phyloP scores from a whole-genome alignment of 2,797 vertebrate species.

The Fratercula arctica region DNA sequence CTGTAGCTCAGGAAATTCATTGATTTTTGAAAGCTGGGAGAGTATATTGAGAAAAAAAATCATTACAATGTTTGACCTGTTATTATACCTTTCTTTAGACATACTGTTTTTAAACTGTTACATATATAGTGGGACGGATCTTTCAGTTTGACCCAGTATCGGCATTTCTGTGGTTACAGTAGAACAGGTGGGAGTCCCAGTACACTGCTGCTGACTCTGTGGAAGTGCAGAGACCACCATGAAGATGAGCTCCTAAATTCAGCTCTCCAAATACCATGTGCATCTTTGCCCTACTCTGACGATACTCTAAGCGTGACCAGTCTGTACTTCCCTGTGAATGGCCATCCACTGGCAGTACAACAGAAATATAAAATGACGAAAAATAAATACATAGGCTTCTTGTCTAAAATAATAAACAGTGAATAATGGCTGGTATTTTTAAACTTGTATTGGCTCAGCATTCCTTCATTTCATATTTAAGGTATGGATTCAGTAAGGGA shows the following conservation, averaged over 20 bases:
- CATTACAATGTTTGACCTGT: not conserved
- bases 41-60: not conserved
- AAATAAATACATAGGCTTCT: not conserved
- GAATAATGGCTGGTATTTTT: not conserved
- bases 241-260: not conserved
- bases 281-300: not conserved
- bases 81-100: not conserved
- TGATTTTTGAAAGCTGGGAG: not conserved
- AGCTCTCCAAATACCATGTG: not conserved
- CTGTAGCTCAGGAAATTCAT: not conserved
- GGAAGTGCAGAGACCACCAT: not conserved
- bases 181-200: not conserved
- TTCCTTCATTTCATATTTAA: not conserved
- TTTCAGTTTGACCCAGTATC: not conserved
- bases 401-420: not conserved
- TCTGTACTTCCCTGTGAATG: not conserved
- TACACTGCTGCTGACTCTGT: not conserved
- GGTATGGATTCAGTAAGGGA: not conserved
- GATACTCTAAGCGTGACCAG: not conserved
- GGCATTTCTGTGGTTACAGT: not conserved
- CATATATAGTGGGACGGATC: not conserved
- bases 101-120: not conserved
- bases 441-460: not conserved
- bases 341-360: not conserved
- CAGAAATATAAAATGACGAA: not conserved